A percentile compares a stretch with the other conserved stretches of the same genome.
These are phyloP conservation scores for Amniataba percoides DNA, from an alignment of 2,797 vertebrate species.

Conservation along the genomic window DNA sequence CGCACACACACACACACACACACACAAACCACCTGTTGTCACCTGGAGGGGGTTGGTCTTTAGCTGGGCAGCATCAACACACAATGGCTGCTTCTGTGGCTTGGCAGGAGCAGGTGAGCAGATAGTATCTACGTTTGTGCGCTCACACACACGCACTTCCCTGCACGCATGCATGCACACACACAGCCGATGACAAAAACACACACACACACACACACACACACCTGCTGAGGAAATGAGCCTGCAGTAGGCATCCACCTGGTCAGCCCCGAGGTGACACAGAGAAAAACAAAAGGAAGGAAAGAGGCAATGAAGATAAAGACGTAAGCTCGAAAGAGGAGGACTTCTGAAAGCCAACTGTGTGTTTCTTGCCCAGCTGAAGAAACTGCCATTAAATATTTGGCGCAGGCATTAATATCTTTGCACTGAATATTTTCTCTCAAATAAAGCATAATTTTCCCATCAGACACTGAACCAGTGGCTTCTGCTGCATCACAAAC, in stretches of 20 bases:
- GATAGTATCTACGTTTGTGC: conserved; percentile 88
- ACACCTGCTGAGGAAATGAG: conserved; percentile 93
- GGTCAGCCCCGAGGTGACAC: conserved; percentile 81
- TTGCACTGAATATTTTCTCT: background rate
- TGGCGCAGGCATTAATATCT: background rate
- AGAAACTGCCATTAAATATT: conserved; percentile 2
- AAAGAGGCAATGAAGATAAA: conserved; percentile 53
- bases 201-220: conserved; percentile 56
- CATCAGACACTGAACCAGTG: background rate
- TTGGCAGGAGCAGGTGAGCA: conserved; percentile 90
- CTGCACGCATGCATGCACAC: conserved; percentile 23
- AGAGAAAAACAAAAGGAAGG: conserved; percentile 56
- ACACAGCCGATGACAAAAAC: conserved; percentile 14
- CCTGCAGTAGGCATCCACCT: conserved; percentile 92
- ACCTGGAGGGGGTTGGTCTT: conserved; percentile 91
- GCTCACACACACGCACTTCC: conserved; percentile 22
- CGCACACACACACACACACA: conserved; percentile 69
- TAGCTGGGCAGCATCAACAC: conserved; percentile 92
- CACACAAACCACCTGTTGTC: conserved; percentile 69
- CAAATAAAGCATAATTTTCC: background rate
- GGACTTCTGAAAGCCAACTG: background rate
- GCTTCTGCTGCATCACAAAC: background rate
- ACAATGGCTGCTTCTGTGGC: conserved; percentile 96
- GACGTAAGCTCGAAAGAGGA: background rate
- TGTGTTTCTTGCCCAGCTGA: conserved; percentile 20